Conservation (phyloP, 2,888 invertebrate genomes). For the Drosophila cracens region DNA sequence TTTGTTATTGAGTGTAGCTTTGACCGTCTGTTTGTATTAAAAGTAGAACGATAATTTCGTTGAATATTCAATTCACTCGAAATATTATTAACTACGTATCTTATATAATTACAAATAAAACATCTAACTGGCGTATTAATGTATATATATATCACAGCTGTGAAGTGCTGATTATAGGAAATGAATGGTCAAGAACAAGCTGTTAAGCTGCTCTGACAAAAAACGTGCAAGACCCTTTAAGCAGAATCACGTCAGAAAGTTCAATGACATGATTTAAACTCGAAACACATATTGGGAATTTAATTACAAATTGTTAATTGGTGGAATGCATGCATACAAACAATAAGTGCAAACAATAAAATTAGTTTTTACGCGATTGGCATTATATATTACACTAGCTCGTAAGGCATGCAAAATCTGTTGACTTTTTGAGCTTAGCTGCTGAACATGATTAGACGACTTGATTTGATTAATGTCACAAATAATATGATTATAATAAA, state of each 20-base stretch:
- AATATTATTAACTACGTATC: background rate
- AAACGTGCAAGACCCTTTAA: slow-evolving; percentile 13
- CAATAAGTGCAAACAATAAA: slow-evolving; percentile 1
- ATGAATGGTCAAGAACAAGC: slow-evolving; percentile 1
- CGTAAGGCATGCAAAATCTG: background rate
- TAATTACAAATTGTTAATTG: slow-evolving; percentile 27
- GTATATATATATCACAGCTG: background rate
- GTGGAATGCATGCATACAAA: slow-evolving; percentile 21
- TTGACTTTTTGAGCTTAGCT: background rate
- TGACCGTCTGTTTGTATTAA: background rate
- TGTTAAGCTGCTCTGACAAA: slow-evolving; percentile 2
- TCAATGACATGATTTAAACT: slow-evolving; percentile 45
- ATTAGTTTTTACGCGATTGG: background rate
- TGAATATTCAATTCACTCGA: background rate
- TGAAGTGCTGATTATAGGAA: slow-evolving; percentile 5
- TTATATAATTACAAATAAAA: background rate
- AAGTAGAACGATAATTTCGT: background rate
- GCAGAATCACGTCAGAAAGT: slow-evolving; percentile 14
- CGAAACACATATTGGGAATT: slow-evolving; percentile 21
- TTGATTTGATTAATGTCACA: background rate
- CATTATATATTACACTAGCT: background rate
- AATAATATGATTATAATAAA: background rate
- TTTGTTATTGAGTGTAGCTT: background rate
- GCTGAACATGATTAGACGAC: background rate
- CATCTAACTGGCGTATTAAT: slow-evolving; percentile 1